These are phyloP conservation scores for Dromius quadrimaculatus DNA, from an alignment of 2,888 invertebrate genomes.

Conservation along the genomic window DNA sequence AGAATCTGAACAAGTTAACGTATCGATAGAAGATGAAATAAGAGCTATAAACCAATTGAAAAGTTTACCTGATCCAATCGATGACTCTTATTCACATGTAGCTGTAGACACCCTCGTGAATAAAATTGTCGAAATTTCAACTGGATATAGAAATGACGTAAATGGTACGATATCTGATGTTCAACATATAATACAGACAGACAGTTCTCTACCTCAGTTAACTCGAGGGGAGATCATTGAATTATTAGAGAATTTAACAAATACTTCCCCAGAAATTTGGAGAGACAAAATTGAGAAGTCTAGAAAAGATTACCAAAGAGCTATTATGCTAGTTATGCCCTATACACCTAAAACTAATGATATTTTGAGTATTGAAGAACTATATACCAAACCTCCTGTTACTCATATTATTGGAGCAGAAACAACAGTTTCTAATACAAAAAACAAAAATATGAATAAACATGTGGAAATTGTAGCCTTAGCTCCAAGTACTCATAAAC, in stretches of 20 bases:
- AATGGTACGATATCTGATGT: conserved; percentile 78
- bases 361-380: conserved; percentile 70
- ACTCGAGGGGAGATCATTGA: conserved; percentile 76
- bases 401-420: conserved; percentile 69
- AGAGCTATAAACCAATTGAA: background rate
- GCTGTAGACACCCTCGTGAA: conserved; percentile 37
- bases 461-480: conserved; percentile 33
- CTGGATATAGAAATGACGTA: conserved; percentile 64
- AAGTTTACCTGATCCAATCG: conserved; percentile 3
- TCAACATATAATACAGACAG: conserved; percentile 72
- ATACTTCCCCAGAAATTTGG: conserved; percentile 65
- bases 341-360: conserved; percentile 72
- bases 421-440: background rate
- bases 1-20: background rate
- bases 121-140: conserved; percentile 44
- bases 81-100: conserved; percentile 17
- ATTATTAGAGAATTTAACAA: conserved; percentile 75
- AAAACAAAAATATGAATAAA: conserved; percentile 27
- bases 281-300: conserved; percentile 59
- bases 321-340: conserved; percentile 77
- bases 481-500: conserved; percentile 10
- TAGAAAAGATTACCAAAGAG: conserved; percentile 66
- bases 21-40: too few species aligned
- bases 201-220: conserved; percentile 74
- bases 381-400: conserved; percentile 76